phyloP scores from a whole-genome alignment of 1,140 invertebrate species.

The Cataglyphis hispanica region DNA sequence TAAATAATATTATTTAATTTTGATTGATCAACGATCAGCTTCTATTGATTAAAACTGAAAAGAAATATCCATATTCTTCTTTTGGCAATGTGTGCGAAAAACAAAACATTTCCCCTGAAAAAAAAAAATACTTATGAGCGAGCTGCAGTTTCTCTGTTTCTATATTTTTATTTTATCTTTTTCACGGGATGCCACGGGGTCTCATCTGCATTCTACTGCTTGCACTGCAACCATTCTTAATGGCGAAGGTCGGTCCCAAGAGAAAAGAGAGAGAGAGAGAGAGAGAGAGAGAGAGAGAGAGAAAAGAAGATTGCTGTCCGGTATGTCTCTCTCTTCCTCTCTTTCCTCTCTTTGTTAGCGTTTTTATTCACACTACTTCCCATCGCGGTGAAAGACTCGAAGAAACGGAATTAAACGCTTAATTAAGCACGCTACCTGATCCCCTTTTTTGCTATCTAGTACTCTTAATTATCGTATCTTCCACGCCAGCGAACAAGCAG shows the following conservation, averaged over 20 bases:
- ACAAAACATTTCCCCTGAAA: constrained; percentile 8
- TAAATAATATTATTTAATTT: not conserved
- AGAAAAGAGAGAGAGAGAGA: constrained; percentile 4
- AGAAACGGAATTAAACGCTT: constrained; percentile 69
- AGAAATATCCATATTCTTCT: not conserved
- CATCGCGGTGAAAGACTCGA: constrained; percentile 15
- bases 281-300: constrained; percentile 5
- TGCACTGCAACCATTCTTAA: constrained; percentile 56
- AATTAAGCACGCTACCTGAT: constrained; percentile 63
- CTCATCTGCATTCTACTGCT: constrained; percentile 73
- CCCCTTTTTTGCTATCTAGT: constrained; percentile 20
- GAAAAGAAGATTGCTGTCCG: not conserved
- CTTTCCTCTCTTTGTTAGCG: not conserved
- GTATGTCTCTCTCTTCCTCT: not conserved
- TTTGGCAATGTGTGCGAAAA: not conserved
- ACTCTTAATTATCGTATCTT: constrained; percentile 51
- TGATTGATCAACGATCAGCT: not conserved
- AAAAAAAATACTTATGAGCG: constrained; percentile 27
- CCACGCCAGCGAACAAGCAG: not conserved
- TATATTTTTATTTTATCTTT: constrained; percentile 25
- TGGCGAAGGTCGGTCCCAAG: constrained; percentile 56
- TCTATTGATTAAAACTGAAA: not conserved
- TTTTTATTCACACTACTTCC: constrained; percentile 18
- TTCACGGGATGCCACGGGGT: constrained; percentile 9
- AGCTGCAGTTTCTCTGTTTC: not conserved